phyloP scores from a whole-genome alignment of 2,113 vertebrate species.

The Loxodonta africana region DNA sequence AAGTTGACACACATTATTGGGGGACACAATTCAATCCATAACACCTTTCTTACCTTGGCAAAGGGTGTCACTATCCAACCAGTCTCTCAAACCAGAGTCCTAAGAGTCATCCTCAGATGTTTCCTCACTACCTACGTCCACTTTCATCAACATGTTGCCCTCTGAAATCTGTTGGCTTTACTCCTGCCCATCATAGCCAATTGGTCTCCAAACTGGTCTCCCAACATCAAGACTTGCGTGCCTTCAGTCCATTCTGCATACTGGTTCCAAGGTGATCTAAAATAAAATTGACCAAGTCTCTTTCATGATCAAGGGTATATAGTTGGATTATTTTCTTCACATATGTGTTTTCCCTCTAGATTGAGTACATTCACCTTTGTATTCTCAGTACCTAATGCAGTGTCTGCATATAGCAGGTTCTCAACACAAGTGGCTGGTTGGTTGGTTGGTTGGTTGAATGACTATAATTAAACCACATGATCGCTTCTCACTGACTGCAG shows the following conservation, averaged over 20 bases:
- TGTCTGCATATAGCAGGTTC: too few species aligned
- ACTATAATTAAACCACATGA: conserved; percentile 12
- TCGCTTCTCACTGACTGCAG: background rate
- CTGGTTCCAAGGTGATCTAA: background rate
- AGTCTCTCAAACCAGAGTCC: background rate
- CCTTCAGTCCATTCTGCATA: background rate
- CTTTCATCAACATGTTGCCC: background rate
- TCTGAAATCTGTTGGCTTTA: conserved; percentile 30
- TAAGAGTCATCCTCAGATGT: background rate
- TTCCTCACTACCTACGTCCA: conserved; percentile 5
- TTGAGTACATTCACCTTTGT: background rate
- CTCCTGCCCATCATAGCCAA: background rate
- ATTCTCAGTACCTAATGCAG: too few species aligned
- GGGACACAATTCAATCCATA: too few species aligned
- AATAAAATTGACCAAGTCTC: background rate
- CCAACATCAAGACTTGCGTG: background rate
- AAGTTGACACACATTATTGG: too few species aligned
- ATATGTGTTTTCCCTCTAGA: background rate
- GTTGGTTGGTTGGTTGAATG: background rate
- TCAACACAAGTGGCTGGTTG: too few species aligned
- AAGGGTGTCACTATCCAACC: background rate
- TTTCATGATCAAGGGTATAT: background rate
- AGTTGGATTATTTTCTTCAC: background rate
- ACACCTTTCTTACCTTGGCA: background rate
- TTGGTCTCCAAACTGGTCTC: background rate